Percentiles rank a stretch among this genome's conserved stretches.
These are phyloP conservation scores for Saccopteryx leptura DNA, from an alignment of 2,113 vertebrate species.

Conservation along the genomic window DNA sequence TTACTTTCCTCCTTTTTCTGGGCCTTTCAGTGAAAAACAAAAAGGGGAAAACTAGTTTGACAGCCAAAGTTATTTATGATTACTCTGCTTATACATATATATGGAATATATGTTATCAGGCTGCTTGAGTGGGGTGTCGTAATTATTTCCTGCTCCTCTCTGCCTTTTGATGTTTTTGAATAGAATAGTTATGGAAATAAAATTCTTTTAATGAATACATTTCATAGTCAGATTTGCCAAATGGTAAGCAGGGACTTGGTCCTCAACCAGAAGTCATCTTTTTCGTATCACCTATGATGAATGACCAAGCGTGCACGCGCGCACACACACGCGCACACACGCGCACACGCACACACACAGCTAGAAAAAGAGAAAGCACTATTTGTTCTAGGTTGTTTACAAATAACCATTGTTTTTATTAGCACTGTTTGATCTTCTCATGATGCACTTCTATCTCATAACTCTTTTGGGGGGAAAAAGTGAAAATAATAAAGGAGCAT, in stretches of 20 bases:
- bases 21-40: conserved; percentile 20
- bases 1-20: conserved; percentile 29
- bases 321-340: rapidly evolving
- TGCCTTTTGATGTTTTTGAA: conserved; percentile 33
- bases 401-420: conserved; percentile 1
- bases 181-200: conserved; percentile 49
- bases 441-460: neutral
- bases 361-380: neutral
- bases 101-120: neutral
- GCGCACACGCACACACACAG: rapidly evolving
- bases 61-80: neutral
- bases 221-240: conserved; percentile 51
- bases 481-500: conserved; percentile 30
- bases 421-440: neutral
- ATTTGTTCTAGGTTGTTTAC: neutral
- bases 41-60: neutral
- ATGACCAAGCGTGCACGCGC: rapidly evolving
- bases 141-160: conserved; percentile 18
- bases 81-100: neutral
- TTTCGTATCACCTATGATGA: conserved; percentile 15
- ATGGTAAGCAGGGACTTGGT: conserved; percentile 34
- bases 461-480: neutral
- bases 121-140: neutral
- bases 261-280: conserved; percentile 26
- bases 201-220: conserved; percentile 32